Conservation (phyloP, 2,888 invertebrate species). For the Sphaerophoria rueppellii region DNA sequence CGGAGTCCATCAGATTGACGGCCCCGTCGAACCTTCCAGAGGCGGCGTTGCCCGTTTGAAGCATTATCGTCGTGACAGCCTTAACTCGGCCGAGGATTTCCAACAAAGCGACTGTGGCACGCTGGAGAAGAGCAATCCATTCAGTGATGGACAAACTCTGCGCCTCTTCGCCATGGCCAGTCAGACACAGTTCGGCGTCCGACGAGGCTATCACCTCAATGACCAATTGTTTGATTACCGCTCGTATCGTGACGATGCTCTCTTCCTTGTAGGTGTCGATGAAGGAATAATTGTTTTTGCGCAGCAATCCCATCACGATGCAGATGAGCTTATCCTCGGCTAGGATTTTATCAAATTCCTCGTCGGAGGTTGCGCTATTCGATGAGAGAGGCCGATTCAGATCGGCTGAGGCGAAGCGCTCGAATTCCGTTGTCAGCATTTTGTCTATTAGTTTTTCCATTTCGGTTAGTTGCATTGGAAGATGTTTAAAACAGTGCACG, state of each 20-base stretch:
- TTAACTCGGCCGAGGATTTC: constrained; percentile 89
- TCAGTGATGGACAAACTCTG: constrained; percentile 86
- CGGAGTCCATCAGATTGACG: constrained; percentile 85
- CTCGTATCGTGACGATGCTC: constrained; percentile 93
- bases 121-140: constrained; percentile 87
- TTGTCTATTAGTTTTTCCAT: constrained; percentile 97
- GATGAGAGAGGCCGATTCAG: constrained; percentile 90
- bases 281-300: constrained; percentile 94
- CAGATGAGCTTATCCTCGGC: constrained; percentile 94
- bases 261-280: constrained; percentile 94
- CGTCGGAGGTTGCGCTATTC: constrained; percentile 80
- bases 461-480: constrained; percentile 97
- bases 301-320: constrained; percentile 94
- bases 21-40: constrained; percentile 84
- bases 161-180: constrained; percentile 82
- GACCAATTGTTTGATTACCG: constrained; percentile 93
- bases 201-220: constrained; percentile 88
- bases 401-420: constrained; percentile 94
- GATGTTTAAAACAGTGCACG: constrained; percentile 96
- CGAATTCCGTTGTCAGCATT: constrained; percentile 97
- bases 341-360: constrained; percentile 82
- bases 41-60: constrained; percentile 88
- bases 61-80: constrained; percentile 89
- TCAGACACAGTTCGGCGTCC: constrained; percentile 84
- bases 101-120: constrained; percentile 86